Percentiles rank a stretch among this genome's conserved stretches.
Conservation (phyloP, 2,888 invertebrate species). For the Pecten maximus region DNA sequence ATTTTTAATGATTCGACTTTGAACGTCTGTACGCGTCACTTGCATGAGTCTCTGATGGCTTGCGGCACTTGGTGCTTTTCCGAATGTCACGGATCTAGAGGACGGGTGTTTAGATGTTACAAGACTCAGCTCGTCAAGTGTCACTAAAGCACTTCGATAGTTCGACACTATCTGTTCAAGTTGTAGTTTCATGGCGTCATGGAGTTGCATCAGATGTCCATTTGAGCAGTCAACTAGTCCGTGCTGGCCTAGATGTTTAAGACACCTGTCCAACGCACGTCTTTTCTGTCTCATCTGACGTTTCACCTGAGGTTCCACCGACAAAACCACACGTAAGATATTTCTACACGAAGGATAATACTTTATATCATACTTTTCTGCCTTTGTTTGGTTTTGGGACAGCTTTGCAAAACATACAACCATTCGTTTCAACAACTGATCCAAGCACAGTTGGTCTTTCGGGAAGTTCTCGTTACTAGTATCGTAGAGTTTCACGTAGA, state of each 20-base stretch:
- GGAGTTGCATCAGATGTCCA: constrained; percentile 87
- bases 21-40: constrained; percentile 92
- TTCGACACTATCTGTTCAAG: constrained; percentile 92
- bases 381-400: constrained; percentile 59
- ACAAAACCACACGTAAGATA: constrained; percentile 82
- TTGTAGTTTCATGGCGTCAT: constrained; percentile 91
- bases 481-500: constrained; percentile 86
- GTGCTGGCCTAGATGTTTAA: constrained; percentile 93
- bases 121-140: constrained; percentile 87
- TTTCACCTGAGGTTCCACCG: constrained; percentile 85
- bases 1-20: constrained; percentile 94
- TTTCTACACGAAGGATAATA: constrained; percentile 73
- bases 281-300: constrained; percentile 88
- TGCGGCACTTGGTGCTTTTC: constrained; percentile 89
- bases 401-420: constrained; percentile 88
- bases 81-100: constrained; percentile 83
- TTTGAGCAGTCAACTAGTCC: constrained; percentile 88
- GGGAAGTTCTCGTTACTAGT: constrained; percentile 82
- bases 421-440: constrained; percentile 92
- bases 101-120: constrained; percentile 74
- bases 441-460: constrained; percentile 85
- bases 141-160: constrained; percentile 93
- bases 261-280: constrained; percentile 91
- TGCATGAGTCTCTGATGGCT: constrained; percentile 95
- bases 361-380: constrained; percentile 70